Percentiles rank a stretch among this genome's conserved stretches.
phyloP scores from a whole-genome alignment of 2,113 vertebrate species.

The Anarhynchus alexandrinus region DNA sequence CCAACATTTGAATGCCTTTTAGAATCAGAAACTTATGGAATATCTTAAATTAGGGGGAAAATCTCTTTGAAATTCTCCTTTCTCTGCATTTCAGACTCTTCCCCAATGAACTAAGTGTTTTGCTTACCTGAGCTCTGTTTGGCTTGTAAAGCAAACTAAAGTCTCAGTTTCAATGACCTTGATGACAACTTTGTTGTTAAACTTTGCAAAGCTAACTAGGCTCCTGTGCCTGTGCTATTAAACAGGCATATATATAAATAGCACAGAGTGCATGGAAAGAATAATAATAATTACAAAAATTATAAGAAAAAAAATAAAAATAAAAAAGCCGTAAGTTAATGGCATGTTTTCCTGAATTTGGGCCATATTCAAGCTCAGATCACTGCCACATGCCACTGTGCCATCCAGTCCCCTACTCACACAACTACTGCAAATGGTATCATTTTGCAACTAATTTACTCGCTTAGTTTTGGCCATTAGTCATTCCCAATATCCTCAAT shows the following conservation, averaged over 20 bases:
- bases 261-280: background rate
- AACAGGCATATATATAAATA: conserved; percentile 24
- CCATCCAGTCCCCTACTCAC: conserved; percentile 69
- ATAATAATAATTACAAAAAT: background rate
- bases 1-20: background rate
- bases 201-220: conserved; percentile 31
- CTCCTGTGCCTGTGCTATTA: background rate
- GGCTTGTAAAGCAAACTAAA: conserved; percentile 20
- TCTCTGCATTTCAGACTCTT: background rate
- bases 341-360: conserved; percentile 65
- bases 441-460: conserved; percentile 87
- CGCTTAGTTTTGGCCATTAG: conserved; percentile 83
- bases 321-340: background rate
- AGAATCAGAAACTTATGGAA: background rate
- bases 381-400: conserved; percentile 81
- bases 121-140: background rate
- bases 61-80: background rate
- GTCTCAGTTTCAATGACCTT: conserved; percentile 52
- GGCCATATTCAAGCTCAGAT: conserved; percentile 66
- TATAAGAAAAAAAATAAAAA: background rate
- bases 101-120: background rate
- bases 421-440: conserved; percentile 80
- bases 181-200: conserved; percentile 42
- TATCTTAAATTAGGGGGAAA: background rate
- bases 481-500: conserved; percentile 86